Conservation (phyloP, 2,888 invertebrate genomes). For the Metallyticus violacea region DNA sequence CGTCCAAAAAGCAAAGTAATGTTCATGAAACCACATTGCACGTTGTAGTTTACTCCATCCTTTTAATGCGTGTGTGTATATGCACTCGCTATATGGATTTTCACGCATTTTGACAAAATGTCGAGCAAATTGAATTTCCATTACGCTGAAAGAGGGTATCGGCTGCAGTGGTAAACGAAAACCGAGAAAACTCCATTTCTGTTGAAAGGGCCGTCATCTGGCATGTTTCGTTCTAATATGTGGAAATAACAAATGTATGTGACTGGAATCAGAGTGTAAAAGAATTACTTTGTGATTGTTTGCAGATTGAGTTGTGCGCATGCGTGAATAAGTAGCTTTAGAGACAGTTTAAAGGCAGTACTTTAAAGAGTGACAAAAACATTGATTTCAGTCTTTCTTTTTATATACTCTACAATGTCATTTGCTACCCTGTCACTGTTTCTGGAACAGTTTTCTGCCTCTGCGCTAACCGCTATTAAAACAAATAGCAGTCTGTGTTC, state of each 20-base stretch:
- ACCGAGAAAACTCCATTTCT: background rate
- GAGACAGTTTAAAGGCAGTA: no score
- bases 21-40: background rate
- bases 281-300: background rate
- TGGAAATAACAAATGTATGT: background rate
- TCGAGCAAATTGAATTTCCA: background rate
- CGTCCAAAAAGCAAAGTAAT: background rate
- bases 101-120: background rate
- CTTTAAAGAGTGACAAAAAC: no score
- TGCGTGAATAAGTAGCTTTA: no score
- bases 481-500: no score
- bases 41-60: background rate
- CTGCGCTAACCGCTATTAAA: no score
- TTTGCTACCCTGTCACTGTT: no score
- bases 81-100: background rate
- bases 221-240: background rate
- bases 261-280: background rate
- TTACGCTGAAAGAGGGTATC: background rate
- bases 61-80: no score
- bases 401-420: no score
- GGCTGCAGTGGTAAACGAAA: background rate
- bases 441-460: no score
- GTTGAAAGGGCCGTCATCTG: no score
- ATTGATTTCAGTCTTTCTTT: no score
- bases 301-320: background rate